Evolutionary conservation across 2,797 vertebrate species (phyloP), one percentile per base, ranked within the genome.

Genomic region (Apogon talboti): DNA sequence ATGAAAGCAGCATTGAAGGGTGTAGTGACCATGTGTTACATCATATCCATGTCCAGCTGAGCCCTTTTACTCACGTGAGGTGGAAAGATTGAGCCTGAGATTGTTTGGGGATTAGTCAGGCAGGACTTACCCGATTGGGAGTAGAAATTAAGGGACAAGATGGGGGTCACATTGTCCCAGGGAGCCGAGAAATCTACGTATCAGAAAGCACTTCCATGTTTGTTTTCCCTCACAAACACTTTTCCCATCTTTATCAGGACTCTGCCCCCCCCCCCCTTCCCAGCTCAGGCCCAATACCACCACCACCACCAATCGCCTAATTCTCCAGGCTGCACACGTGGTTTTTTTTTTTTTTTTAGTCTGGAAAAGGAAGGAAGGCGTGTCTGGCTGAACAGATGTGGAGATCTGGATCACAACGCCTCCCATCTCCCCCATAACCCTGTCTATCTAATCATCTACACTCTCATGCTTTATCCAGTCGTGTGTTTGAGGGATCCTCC

Each of bases 71-170:
- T 91, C 85, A 89, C 68, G 81, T 88, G 83, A 91, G 86, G 84
- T 86, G 82, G 76, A 71, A 80, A 88, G 84, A 90, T 87, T 88
- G 86, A 89, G 81, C 71, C 46, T 3, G 42, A 76, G 89, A 90
- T 91, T 91, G 88, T 89, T 87, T 38, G 8, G 75, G 90, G 90
- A 93, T 93, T 93, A 94, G 76, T 78, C 73, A 54, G 28, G n/a
- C 65, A 63, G 88, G 89, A 90, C n/a, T 90, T 87, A 83, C 40
- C 73, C 83, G 85, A 89, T 82, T 79, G 81, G 48, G 60, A 71
- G 68, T 74, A 76, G 52, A 88, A 85, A 91, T 86, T 57, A 89
- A 90, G 67, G 67, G 61, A 85, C 53, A 44, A 74, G 52, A 74
- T 3, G 0, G 75, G 81, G 67, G n/a, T 74, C 74, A 79, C 59